phyloP scores from a whole-genome alignment of 2,797 vertebrate species.

The Pempheris klunzingeri region DNA sequence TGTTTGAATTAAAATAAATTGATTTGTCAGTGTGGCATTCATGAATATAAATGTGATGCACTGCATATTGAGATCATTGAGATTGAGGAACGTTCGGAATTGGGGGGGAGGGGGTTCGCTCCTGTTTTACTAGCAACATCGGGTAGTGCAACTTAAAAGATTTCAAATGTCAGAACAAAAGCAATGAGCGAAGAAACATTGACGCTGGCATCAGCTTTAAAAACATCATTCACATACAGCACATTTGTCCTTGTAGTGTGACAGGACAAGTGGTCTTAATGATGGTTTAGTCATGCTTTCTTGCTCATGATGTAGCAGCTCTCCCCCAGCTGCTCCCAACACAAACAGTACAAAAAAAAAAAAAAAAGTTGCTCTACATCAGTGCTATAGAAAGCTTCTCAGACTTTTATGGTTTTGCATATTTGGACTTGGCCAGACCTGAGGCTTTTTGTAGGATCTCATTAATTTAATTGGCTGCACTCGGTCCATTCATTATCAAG shows the following conservation, averaged over 20 bases:
- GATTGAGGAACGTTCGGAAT: too few relatives aligned
- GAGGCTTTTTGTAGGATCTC: slow-evolving; percentile 68
- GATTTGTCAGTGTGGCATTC: too few relatives aligned
- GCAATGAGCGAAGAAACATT: not conserved
- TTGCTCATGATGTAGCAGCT: not conserved
- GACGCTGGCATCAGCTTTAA: not conserved
- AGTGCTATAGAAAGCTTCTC: slow-evolving; percentile 32
- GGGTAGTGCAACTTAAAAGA: not conserved
- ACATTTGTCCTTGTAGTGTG: not conserved
- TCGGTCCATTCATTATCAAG: slow-evolving; percentile 73
- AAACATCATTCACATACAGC: not conserved
- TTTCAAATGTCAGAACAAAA: not conserved
- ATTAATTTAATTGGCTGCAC: slow-evolving; percentile 78
- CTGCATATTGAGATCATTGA: too few relatives aligned
- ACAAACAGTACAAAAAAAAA: slow-evolving; percentile 18
- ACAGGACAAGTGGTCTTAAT: slow-evolving; percentile 18
- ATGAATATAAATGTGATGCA: too few relatives aligned
- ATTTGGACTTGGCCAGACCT: slow-evolving; percentile 70
- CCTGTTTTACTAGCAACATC: not conserved
- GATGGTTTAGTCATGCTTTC: slow-evolving; percentile 2
- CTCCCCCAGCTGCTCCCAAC: not conserved
- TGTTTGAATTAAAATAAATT: too few relatives aligned
- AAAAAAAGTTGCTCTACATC: slow-evolving; percentile 27
- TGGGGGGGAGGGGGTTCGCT: too few relatives aligned
- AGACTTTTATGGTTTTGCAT: slow-evolving; percentile 63